Base-by-base conservation (phyloP, 2,888 invertebrate genomes). In the Plutella xylostella region DNA sequence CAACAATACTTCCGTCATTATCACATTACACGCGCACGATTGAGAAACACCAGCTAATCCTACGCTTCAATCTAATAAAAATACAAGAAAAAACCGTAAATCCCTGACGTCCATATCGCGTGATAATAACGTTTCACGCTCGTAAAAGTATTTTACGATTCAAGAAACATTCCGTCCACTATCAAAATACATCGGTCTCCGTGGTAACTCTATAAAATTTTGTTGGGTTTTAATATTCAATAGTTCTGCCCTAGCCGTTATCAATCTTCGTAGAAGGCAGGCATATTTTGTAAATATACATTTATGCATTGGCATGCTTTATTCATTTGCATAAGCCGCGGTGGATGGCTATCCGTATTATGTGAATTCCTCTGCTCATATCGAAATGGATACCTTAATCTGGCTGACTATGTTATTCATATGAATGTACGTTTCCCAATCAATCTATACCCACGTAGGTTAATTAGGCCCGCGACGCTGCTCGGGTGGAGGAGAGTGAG, bases 121-220 rank as follows among this genome's bases (percentile, higher is more conserved):
- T 64, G 63, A 68, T 69, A 76, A 68, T 65, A 70, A 66, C 58
- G 63, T 65, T 55, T 62, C 59, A 60, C 53, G 68, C 61, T 65
- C 69, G 62, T 77, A 73, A 77, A 76, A 70, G 56, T 55, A 55
- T 69, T 75, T 78, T 71, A 78, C 67, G 75, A 73, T 56, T 48
- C 58, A 54, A 60, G 61, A 62, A 66, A 65, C 61, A 65, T 67
- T 64, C 63, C 61, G 54, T 57, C 52, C 57, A 57, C 60, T 64
- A 65, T 65, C 65, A 64, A 61, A 66, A 68, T 59, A 65, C 54
- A 17, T 6, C 28, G n/a, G n/a, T n/a, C n/a, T n/a, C n/a, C n/a
- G n/a, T n/a, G n/a, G n/a, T n/a, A n/a, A 64, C 55, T 59, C 56
- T 58, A n/a, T 20, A 19, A 37, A 37, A 18, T 37, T 9, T 15